phyloP scores from a whole-genome alignment of 2,888 invertebrate genomes.

The Eulithis prunata region DNA sequence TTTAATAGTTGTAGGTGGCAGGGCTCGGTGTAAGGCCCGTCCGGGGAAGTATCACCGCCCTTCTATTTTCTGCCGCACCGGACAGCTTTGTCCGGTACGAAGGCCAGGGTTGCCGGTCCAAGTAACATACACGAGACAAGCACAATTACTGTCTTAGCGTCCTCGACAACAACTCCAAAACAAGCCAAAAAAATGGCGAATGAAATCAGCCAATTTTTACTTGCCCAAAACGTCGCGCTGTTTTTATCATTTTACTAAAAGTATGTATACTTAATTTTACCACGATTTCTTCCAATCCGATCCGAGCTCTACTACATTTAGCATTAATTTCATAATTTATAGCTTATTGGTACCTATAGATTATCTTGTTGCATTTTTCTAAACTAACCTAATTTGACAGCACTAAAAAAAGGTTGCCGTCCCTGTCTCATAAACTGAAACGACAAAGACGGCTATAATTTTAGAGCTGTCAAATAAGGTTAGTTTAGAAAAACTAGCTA shows the following conservation, averaged over 20 bases:
- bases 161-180: background rate
- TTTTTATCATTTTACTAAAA: background rate
- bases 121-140: background rate
- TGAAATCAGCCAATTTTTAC: background rate
- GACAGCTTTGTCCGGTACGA: background rate
- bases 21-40: constrained; percentile 1
- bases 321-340: background rate
- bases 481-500: too few species aligned
- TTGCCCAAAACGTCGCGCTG: background rate
- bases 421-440: too few species aligned
- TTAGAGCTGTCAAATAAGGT: too few species aligned
- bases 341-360: background rate
- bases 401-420: too few species aligned
- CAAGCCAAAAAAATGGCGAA: background rate
- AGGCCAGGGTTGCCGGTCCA: constrained; percentile 1
- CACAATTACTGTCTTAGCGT: too few species aligned
- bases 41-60: constrained; percentile 6
- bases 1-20: background rate
- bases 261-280: background rate
- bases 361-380: too few species aligned
- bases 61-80: background rate
- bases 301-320: constrained; percentile 1
- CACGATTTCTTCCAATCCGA: background rate
- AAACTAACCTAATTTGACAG: too few species aligned
- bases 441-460: too few species aligned